Conservation (phyloP, 2,113 vertebrate species). For the Hyaena hyaena region DNA sequence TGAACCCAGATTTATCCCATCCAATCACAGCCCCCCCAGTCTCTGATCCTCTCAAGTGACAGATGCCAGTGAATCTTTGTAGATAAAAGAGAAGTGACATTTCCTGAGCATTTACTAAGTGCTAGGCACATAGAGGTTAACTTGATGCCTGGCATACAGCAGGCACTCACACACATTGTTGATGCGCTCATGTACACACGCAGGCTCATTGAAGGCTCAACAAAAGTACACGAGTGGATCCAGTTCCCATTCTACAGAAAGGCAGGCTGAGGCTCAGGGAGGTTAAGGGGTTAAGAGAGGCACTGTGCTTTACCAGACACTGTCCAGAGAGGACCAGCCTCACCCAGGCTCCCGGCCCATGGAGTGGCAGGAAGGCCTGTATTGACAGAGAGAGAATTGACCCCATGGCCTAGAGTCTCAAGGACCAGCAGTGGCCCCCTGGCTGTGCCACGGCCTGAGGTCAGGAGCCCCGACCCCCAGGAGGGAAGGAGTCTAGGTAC, state of each 20-base stretch:
- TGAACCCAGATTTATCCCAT: not conserved
- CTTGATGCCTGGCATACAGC: not conserved
- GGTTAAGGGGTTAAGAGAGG: not conserved
- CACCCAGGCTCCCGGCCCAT: not conserved
- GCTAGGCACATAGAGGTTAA: not conserved
- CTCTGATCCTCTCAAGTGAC: not conserved
- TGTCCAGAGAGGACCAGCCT: not conserved
- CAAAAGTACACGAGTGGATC: not conserved
- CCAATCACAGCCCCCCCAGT: not conserved
- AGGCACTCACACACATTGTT: not conserved
- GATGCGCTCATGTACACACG: not conserved
- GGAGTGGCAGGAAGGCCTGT: not conserved
- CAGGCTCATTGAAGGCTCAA: not conserved
- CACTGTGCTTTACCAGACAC: not conserved
- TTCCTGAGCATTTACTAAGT: not conserved
- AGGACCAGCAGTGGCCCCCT: not conserved
- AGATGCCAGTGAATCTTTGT: not conserved
- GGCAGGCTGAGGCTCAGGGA: not conserved
- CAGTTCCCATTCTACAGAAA: not conserved
- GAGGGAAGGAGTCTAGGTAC: not conserved
- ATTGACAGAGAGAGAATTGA: not conserved
- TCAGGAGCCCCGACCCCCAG: not conserved
- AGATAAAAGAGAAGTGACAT: not conserved
- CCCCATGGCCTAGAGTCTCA: not conserved
- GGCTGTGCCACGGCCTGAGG: not conserved